Base-by-base conservation (phyloP, 37 sponge, comb jelly and placozoan genomes). In the Cladorhizidae sp. region DNA sequence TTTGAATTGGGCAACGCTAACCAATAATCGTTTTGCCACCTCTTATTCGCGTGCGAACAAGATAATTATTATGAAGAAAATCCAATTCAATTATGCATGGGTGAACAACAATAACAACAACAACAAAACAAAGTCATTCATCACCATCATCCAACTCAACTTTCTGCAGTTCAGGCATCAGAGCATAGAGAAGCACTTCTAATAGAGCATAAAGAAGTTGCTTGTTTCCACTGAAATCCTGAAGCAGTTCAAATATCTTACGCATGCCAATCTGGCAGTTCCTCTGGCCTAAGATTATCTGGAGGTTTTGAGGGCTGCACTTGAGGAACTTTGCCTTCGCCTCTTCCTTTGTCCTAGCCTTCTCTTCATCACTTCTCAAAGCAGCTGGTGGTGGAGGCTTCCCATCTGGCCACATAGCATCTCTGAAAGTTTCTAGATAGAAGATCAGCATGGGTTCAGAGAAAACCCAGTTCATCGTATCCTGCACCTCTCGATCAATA, bases 391-490 rank as follows among this genome's bases (percentile, higher is more conserved):
- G 54, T 18, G 76, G 70, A 18, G 76, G 85, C 17, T 77, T 37
- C 1, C 93, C 91, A 3, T 76, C 72, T 0, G 93, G 90, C 90
- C 93, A 92, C 86, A 84, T 77, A 6, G 84, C 31, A 37, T 93
- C 89, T 38, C 74, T 64, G 42, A 91, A 88, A 0, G 74, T 76
- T 57, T 93, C 88, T 40, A 96, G 37, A 50, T 96, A 96, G 73
- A 76, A 90, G 15, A 85, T 64, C 20, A 93, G 74, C 97, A 96
- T 96, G 0, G 89, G 91, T 39, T 96, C 94, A 12, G 92, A 93
- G 6, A 89, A 69, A 0, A 91, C 72, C 97, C 97, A 96, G 11
- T 56, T 77, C 21, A 91, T 78, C 21, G 72, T 63, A 50, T 91
- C 89, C 65, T 94, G 94, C 6, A 96, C 37, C 63, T 93, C 82